Conservation (phyloP, 2,113 vertebrate species). For the Naja naja region DNA sequence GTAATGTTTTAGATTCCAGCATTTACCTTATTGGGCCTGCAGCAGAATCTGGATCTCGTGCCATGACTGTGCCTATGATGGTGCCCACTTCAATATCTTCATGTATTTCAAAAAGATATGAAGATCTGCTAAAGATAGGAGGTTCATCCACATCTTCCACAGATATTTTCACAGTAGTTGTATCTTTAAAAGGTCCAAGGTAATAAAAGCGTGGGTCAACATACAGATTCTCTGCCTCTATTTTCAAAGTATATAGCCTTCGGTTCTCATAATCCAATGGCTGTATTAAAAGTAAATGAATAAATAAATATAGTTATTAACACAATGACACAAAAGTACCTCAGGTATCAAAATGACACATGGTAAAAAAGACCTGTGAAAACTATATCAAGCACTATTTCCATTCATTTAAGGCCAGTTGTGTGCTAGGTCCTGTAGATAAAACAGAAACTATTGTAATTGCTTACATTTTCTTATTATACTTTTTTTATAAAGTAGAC, state of each 20-base stretch:
- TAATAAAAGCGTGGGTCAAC: slow-evolving; percentile 81
- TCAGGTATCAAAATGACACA: not conserved
- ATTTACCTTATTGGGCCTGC: slow-evolving; percentile 75
- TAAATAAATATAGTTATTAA: not conserved
- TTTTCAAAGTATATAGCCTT: slow-evolving; percentile 75
- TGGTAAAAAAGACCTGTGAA: not conserved
- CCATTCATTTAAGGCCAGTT: not conserved
- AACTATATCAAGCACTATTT: not conserved
- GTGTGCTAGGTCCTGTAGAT: not conserved
- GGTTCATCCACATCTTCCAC: slow-evolving; percentile 80
- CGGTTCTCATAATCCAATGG: slow-evolving; percentile 77
- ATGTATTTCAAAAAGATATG: slow-evolving; percentile 80
- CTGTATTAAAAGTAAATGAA: slow-evolving; percentile 53
- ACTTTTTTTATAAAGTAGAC: not conserved
- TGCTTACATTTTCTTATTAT: not conserved
- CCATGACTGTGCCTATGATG: slow-evolving; percentile 79
- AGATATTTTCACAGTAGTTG: slow-evolving; percentile 78
- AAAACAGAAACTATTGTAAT: not conserved
- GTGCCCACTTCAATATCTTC: slow-evolving; percentile 80
- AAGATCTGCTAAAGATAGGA: slow-evolving; percentile 77
- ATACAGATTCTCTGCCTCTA: slow-evolving; percentile 78
- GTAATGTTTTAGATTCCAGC: not conserved
- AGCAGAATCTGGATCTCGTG: slow-evolving; percentile 76
- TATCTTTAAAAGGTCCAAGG: slow-evolving; percentile 80
- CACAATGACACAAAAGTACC: not conserved